Evolutionary conservation across 2,888 invertebrate genomes (phyloP).

Genomic region (Eucera pruinosa): DNA sequence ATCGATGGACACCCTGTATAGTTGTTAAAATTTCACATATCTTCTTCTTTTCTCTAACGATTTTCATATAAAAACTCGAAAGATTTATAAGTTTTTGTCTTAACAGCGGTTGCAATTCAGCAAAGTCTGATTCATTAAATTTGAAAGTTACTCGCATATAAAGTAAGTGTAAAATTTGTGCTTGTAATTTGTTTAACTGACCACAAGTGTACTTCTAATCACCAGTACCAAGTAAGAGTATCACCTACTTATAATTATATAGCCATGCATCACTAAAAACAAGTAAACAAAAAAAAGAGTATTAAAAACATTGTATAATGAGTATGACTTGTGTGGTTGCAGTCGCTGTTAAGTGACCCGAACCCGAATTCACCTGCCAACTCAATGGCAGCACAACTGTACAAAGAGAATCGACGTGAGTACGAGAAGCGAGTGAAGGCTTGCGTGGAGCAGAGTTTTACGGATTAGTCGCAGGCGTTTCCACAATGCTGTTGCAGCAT

Average conservation of each 20-base stretch:
- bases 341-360: conserved; percentile 99
- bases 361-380: conserved; percentile 99
- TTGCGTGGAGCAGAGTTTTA: conserved; percentile 99
- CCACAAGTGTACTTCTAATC: conserved; percentile 47
- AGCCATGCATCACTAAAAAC: conserved; percentile 49
- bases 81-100: conserved; percentile 68
- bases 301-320: conserved; percentile 55
- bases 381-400: conserved; percentile 99
- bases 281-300: conserved; percentile 1
- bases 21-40: conserved; percentile 3
- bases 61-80: conserved; percentile 41
- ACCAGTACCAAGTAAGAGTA: conserved; percentile 24
- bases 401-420: conserved; percentile 99
- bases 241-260: conserved; percentile 53
- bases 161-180: conserved; percentile 46
- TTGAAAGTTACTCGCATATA: conserved; percentile 49
- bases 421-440: conserved; percentile 99
- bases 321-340: conserved; percentile 85
- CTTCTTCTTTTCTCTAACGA: conserved; percentile 2
- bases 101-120: conserved; percentile 84
- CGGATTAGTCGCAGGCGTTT: conserved; percentile 89
- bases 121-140: conserved; percentile 75
- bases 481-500: conserved; percentile 69
- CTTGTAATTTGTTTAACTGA: conserved; percentile 51
- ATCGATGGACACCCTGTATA: no score